phyloP scores from a whole-genome alignment of 92 coral and sea anemone genomes.

The Siderastrea siderea region DNA sequence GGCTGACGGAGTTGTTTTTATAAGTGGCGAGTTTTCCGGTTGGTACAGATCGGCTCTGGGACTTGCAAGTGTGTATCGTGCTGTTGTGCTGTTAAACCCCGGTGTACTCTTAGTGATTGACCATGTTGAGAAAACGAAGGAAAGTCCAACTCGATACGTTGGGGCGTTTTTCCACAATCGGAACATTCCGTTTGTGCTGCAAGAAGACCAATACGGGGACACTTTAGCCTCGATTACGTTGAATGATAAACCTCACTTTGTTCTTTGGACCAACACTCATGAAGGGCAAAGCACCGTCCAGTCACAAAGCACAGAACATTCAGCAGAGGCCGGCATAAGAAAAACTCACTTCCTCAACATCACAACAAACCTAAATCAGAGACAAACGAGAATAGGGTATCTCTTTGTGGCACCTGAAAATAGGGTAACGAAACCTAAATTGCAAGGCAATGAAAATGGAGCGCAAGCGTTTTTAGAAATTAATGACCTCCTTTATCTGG shows the following conservation, averaged over 20 bases:
- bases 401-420: constrained; percentile 63
- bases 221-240: constrained; percentile 43
- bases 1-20: constrained; percentile 57
- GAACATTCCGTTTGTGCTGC: constrained; percentile 45
- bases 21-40: constrained; percentile 84
- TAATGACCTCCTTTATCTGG: background rate
- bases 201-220: constrained; percentile 28
- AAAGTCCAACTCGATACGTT: constrained; percentile 65
- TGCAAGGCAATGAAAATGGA: constrained; percentile 14
- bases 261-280: constrained; percentile 62
- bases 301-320: constrained; percentile 27
- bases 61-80: constrained; percentile 76
- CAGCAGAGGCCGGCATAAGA: constrained; percentile 53
- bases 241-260: constrained; percentile 24
- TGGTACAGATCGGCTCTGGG: constrained; percentile 76
- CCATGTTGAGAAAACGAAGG: constrained; percentile 43
- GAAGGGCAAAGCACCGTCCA: constrained; percentile 30
- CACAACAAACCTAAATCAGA: constrained; percentile 38
- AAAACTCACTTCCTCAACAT: constrained; percentile 78
- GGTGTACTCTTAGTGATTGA: constrained; percentile 81
- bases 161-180: constrained; percentile 93
- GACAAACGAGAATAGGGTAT: constrained; percentile 61
- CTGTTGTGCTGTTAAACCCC: constrained; percentile 57
- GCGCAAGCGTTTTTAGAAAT: constrained; percentile 11
- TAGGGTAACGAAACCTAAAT: background rate